Evolutionary conservation across 2,888 invertebrate genomes (phyloP), one percentile per base, ranked within the genome.

Genomic region (Caenorhabditis uteleia): DNA sequence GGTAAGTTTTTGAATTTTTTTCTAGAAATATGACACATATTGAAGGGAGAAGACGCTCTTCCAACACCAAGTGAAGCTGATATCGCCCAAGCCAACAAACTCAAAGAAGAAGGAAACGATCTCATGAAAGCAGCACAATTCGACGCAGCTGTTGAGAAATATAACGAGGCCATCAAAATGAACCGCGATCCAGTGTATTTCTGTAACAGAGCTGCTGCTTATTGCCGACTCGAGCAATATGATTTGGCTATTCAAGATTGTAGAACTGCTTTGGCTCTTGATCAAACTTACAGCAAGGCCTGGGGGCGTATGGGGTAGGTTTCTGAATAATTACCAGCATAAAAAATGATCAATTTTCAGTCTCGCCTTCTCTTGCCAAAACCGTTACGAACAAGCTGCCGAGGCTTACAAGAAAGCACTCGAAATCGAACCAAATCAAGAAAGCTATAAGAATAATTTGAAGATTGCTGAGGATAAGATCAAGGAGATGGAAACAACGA

Each of bases 161-260:
- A 95, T 84, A 89, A 91, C 65, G 90, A 91, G 77, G 95, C 97
- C 12, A 92, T 98, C 70, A 88, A 89, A 77, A 86, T 93, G 56
- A 89, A 90, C 23, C 88, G 88, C 65, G 95, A 95, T 86, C 90
- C 95, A 0, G 92, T 97, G 27, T 97, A 91, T 85, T 97, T 91
- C 84, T 95, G 95, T 84, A 98, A 98, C 84, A 87, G 97, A 73
- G 98, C 97, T 42, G 97, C 97, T 1, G 94, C 95, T 0, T 90
- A 91, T 84, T 94, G 91, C 83, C 92, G 93, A 83, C 86, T 95
- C 70, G 90, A 90, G 45, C 89, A 91, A 80, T 90, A 92, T 82
- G 88, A 89, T 55, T 88, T 89, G 62, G 93, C 95, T 12, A 90
- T 97, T 49, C 89, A 89, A 49, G 97, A 98, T 85, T 95, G 95